Base-by-base conservation (phyloP, 2,113 vertebrate species). In the Cavia aperea region DNA sequence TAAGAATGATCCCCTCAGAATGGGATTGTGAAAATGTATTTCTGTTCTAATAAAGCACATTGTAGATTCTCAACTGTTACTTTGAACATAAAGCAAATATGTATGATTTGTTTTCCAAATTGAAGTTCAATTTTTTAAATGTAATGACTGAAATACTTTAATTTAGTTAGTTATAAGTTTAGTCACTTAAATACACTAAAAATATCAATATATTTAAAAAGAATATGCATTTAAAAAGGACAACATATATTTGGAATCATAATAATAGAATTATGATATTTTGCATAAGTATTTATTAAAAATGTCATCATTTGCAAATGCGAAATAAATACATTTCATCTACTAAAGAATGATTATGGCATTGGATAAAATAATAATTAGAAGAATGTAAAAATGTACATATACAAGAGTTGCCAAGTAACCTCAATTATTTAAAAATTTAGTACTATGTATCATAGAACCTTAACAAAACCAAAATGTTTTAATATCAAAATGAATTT, bases 141-240 rank as follows among this genome's bases (percentile, higher is more conserved):
- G n/a, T 16, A 73, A 73, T 19, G 79, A 65, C 15, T 82, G 7
- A 91, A 86, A 43, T 60, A 1, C 60, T 91, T 72, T 39, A 86
- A 92, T 58, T 91, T 90, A 86, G 84, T 85, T 89, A 65, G 29
- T 73, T 89, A 79, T 51, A 89, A 91, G 51, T 87, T 79, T 49
- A 89, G 49, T 84, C 24, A 87, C 24, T 91, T 83, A 73, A 79
- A 89, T 65, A 72, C 8, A 83, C 36, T 81, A 88, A 70, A 18
- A 14, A 79, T 78, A 62, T 39, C 36, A 72, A 39, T 62, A 36
- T 18, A 46, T 24, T 92, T 78, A 77, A 36, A 73, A 87, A 85
- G 19, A 10, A 14, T 66, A 5, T 58, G 49, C 7, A 36, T 88
- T 88, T 92, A 29, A 19, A 84, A 95, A 89, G 62, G 7, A 36